Evolutionary conservation across 2,113 vertebrate genomes (phyloP), one percentile per base, ranked within the genome.

Genomic region (Quiscalus mexicanus): DNA sequence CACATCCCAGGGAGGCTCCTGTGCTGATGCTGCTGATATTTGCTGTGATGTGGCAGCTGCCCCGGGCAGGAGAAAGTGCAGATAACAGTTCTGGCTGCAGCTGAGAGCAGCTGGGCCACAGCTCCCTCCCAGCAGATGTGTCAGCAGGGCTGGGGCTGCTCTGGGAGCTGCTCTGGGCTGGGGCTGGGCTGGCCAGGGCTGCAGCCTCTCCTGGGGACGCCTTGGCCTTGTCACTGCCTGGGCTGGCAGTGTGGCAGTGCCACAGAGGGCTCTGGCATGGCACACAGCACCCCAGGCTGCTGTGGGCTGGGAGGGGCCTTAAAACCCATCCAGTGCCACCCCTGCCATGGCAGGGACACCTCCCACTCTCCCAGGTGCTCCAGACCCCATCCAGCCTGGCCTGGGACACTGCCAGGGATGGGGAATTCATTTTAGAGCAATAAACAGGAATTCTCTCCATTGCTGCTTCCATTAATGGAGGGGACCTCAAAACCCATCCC

Each of bases 1-100:
- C 3, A 1, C 13, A 7, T 56, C 37, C 0, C 4, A 35, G 68
- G 71, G 53, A 41, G 68, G 68, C 58, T 69, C 52, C 42, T 27
- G 53, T 85, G 80, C 78, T 93, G 88, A 53, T 80, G 70, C 81
- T 70, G 68, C 93, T 67, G 87, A 11, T 90, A 52, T 95, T 94
- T 90, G 74, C 68, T 42, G 89, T 16, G 50, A 52, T 28, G 50
- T 91, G 88, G 95, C 94, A 90, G 87, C 90, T 62, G 53, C 86
- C 94, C 60, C 0, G 1, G 21, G 67, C 82, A 19, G 91, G 37
- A 56, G 94, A 95, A 91, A 94, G 84, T 68, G 6, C 11, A 95
- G 90, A 91, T 93, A 89, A 95, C 37, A 79, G 44, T 89, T 60
- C 49, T 88, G 94, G 81, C 94, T 50, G 76, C 33, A 3, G 84